Evolutionary conservation across 2,888 invertebrate species (phyloP), one percentile per base, ranked within the genome.

Genomic region (Atherix ibis): DNA sequence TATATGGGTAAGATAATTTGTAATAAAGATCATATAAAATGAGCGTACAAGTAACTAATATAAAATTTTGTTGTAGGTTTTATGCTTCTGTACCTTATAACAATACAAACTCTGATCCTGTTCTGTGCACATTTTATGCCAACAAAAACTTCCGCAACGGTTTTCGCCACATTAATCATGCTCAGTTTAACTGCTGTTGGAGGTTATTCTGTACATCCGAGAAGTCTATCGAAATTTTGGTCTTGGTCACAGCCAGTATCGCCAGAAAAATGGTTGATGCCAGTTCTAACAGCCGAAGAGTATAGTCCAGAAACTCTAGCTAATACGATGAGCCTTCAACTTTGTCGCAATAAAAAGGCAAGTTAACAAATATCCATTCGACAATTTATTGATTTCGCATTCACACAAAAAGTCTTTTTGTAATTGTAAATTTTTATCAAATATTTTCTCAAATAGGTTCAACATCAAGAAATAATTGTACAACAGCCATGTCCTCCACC

Each of bases 381-480:
- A 8, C 25, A 34, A 9, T 22, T 29, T 10, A 15, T 35, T 17
- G 35, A 9, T 37, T 18, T 29, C 35, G 14, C 10, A 31, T 27
- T 19, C 19, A 24, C 25, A 9, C 25, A 31, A 27, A 19, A 27
- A 30, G 10, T 15, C 17, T 8, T 25, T 14, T 5, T 18, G 8
- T 18, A 12, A 36, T 35, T n/a, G n/a, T n/a, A n/a, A n/a, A n/a
- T n/a, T n/a, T n/a, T n/a, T n/a, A n/a, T n/a, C n/a, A n/a, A n/a
- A n/a, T n/a, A n/a, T n/a, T n/a, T n/a, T n/a, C n/a, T 38, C 25
- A 32, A 33, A 14, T 31, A 89, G 71, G 75, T 84, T 40, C 81
- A 84, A 48, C 77, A 80, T 48, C 82, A 82, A 58, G 85, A 85
- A 51, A 85, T 84, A 42, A 88, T 89, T 49, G 78, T 85, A 18